Evolutionary conservation across 53 echinoderm and acorn worm species (phyloP), one percentile per base, ranked within the genome.

Genomic region (Crossaster papposus): DNA sequence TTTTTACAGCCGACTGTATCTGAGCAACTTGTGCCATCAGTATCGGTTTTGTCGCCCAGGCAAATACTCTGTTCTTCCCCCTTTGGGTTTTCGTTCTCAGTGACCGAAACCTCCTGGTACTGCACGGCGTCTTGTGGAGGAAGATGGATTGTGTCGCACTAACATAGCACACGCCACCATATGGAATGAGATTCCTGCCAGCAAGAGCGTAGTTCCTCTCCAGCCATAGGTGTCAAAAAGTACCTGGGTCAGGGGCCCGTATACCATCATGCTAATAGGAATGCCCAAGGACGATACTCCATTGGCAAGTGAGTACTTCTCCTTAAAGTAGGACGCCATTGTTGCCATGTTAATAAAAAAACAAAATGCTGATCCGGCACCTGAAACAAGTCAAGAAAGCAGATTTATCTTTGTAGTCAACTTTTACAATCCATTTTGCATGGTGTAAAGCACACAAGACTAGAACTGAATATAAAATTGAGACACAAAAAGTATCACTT

Each of bases 161-260:
- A 81, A 24, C 58, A 32, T 30, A 36, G 62, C 81, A 2, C 31
- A 20, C n/a, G 12, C 62, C 23, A 65, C 64, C n/a, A 81, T 17
- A 30, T 81, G 30, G 63, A 20, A 63, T 15, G 63, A 31, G 33
- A 63, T 17, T 32, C 64, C 81, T 31, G 64, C 81, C 81, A 81
- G 54, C 33, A 81, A 23, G 35, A 81, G 65, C 34, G 30, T 35
- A n/a, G 64, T 32, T 32, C 81, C 81, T 34, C 81, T 31, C 81
- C 81, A 81, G 17, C 81, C 81, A 62, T 81, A 64, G 34, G 81
- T 64, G 64, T 81, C 64, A 22, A 81, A n/a, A 22, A 81, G 63
- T 31, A 81, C 11, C 81, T 64, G 62, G 35, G 62, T 81, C 18
- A 81, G 3, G 63, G 81, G 81, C 18, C 64, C 81, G 64, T 62